Base-by-base conservation (phyloP, 2,113 vertebrate species). In the Microtus pennsylvanicus region DNA sequence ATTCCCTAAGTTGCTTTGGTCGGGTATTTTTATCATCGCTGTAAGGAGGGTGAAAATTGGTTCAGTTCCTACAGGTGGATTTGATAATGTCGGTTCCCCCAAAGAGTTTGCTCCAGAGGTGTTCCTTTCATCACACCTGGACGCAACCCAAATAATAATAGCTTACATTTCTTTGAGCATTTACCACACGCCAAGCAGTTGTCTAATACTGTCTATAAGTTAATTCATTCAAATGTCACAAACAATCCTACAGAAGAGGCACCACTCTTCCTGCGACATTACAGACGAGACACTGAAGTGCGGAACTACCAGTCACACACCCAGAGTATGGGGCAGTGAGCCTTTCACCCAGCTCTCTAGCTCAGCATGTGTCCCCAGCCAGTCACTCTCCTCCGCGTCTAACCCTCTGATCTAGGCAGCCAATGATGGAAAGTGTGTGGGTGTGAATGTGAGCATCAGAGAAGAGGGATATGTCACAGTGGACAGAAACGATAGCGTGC, bases 41-140 rank as follows among this genome's bases (percentile, higher is more conserved):
- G 30, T 19, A 19, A 85, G n/a, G 81, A 63, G n/a, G 12, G 42
- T 45, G 26, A 65, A 86, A 67, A 52, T 35, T 52, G 81, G 52
- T 72, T 89, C 0, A 26, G 3, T 47, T 94, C 82, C 52, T 65
- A 76, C 33, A 65, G 47, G 38, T 42, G 78, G 63, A 65, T 69
- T 72, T 96, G 55, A 95, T 22, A 35, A 90, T 35, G 45, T 77
- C 45, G 28, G 61, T 33, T 94, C 81, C 55, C 42, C 75, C 86
- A 90, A 92, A 90, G 28, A 87, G 81, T 76, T 70, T 72, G 0
- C 16, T 78, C 74, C 12, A 45, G 28, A 91, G 11, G n/a, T 75
- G 4, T 52, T 88, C 42, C 35, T n/a, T 80, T 35, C 42, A 69
- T 80, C 42, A 67, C 85, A 91, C 33, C 12, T 69, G 28, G 11